These are phyloP conservation scores for Sylvicola cinctus DNA, from an alignment of 2,888 invertebrate genomes.

Conservation along the genomic window DNA sequence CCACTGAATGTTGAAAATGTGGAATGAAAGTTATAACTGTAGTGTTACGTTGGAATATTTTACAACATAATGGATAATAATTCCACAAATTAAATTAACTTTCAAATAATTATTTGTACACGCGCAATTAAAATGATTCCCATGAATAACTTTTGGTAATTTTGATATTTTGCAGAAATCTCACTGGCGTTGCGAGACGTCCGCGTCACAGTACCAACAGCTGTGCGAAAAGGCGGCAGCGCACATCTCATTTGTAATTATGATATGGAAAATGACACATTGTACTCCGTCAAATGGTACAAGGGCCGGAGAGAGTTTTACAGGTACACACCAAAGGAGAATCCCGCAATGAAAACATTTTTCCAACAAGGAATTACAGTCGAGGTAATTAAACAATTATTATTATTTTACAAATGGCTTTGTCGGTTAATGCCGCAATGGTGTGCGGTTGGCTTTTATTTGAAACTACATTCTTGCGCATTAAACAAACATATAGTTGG, in stretches of 20 bases:
- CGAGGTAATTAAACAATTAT: conserved; percentile 34
- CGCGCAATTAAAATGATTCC: too few species aligned
- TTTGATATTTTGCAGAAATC: conserved; percentile 5
- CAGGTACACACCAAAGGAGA: conserved; percentile 54
- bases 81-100: too few species aligned
- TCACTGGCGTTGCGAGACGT: conserved; percentile 31
- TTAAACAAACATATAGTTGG: too few species aligned
- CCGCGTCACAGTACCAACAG: conserved; percentile 40
- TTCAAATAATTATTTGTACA: too few species aligned
- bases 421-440: too few species aligned
- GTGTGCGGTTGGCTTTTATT: too few species aligned
- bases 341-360: conserved; percentile 49
- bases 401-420: neutral
- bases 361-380: conserved; percentile 49
- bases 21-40: too few species aligned
- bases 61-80: too few species aligned
- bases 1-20: too few species aligned
- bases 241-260: conserved; percentile 48
- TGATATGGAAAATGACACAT: conserved; percentile 52
- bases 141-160: too few species aligned
- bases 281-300: conserved; percentile 77
- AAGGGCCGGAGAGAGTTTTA: conserved; percentile 64
- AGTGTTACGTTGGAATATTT: too few species aligned
- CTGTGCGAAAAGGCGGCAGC: conserved; percentile 38
- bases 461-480: too few species aligned